Evolutionary conservation across 2,888 invertebrate species (phyloP), one percentile per base, ranked within the genome.

Genomic region (Torymus aiolomorphi): DNA sequence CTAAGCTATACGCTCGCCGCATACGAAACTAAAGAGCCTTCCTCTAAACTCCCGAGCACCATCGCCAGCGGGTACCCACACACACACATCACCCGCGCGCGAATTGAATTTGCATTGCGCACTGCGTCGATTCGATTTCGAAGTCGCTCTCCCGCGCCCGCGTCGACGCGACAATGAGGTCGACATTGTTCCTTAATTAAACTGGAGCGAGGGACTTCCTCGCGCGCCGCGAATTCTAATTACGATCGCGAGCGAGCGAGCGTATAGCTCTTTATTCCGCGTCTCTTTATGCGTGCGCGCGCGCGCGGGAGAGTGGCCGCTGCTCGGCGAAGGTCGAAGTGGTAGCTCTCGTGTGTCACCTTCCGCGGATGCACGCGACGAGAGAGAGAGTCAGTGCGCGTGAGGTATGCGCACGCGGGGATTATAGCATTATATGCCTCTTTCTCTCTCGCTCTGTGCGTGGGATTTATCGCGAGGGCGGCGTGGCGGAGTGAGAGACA

Each of bases 91-190:
- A 51, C 42, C 5, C 56, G 18, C 16, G 69, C 42, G 63, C 57
- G 57, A 78, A 76, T 75, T 76, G 18, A 72, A 82, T 82, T 80
- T 80, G 76, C 82, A 78, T 78, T 76, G 76, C 80, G 78, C 73
- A 76, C 73, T 65, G 78, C 78, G 78, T 56, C 82, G 78, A 73
- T 80, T 82, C 80, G 63, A 77, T 75, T 78, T 76, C 54, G 49
- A 71, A 57, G 57, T 57, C 18, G 2, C 12, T 31, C 62, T 42
- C 57, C 18, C n/a, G 31, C n/a, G 16, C 14, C 3, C 14, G 11
- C 51, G 13, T 5, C 31, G 31, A n/a, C 42, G 2, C 31, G 49
- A 18, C 56, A 72, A 62, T 14, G 66, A 76, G 57, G 59, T 42
- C 61, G 59, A 24, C 78, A 78, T 78, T 73, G 74, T 74, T 78